Base-by-base conservation (phyloP, 2,113 vertebrate species). In the Junco hyemalis region DNA sequence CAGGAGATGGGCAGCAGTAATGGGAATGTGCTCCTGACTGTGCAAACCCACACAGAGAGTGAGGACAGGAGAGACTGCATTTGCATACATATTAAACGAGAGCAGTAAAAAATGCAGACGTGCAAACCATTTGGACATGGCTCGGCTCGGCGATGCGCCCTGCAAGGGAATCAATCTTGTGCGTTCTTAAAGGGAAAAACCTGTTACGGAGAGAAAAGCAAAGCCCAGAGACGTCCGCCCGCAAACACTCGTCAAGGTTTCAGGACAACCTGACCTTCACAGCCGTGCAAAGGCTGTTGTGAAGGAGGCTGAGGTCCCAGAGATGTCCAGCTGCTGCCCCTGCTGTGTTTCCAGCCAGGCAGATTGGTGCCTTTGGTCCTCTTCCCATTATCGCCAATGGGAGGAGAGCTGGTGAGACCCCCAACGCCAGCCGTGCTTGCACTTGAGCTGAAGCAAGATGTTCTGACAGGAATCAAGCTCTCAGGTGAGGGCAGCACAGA, bases 81-180 rank as follows among this genome's bases (percentile, higher is more conserved):
- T 98, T 98, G 98, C 98, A 98, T 98, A 98, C 98, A 98, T 98
- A 98, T 98, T 98, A 98, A 98, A 98, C 95, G 95, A 97, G 97
- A 97, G 97, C 97, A 96, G 98, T 97, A 97, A 98, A 98, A 98
- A 98, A 98, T 97, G 98, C 98, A 98, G 97, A 98, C 98, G 96
- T 97, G 98, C 98, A 97, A 98, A 98, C 97, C 98, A 97, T 98
- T 98, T 97, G 98, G 98, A 98, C 97, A 96, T 95, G 96, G 98
- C 97, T 98, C 59, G 90, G 96, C 97, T 97, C 95, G 54, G 97
- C 96, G 83, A 97, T 92, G 96, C 70, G 92, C 97, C 96, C 97
- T 97, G 97, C 97, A 97, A 98, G 97, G 97, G 98, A 98, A 98
- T 98, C 98, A 98, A 97, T 98, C 98, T 98, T 97, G 86, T 66